A percentile compares a stretch with the other conserved stretches of the same genome.
Conservation (phyloP, 2,113 vertebrate species). For the Spea bombifrons region DNA sequence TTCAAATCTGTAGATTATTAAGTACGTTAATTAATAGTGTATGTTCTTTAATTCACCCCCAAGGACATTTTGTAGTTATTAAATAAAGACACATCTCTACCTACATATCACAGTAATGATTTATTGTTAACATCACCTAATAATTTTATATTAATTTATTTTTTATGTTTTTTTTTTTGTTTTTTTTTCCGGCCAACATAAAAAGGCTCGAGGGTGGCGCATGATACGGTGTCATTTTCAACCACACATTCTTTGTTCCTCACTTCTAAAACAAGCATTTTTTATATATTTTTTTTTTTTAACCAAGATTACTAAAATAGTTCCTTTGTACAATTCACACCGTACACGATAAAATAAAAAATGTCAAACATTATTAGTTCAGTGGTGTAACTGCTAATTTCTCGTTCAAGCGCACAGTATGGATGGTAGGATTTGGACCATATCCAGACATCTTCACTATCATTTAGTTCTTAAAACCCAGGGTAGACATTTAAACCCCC, state of each 20-base stretch:
- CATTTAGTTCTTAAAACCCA: conserved; percentile 72
- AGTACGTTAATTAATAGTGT: conserved; percentile 59
- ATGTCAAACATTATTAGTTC: conserved; percentile 71
- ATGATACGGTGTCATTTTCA: conserved; percentile 21
- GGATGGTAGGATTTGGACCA: conserved; percentile 64
- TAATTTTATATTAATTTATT: not conserved
- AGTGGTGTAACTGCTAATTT: conserved; percentile 67
- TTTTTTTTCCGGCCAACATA: not conserved
- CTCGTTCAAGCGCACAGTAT: conserved; percentile 61
- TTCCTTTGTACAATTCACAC: conserved; percentile 55
- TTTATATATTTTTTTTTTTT: conserved; percentile 45
- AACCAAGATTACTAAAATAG: conserved; percentile 57
- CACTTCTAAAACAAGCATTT: conserved; percentile 51
- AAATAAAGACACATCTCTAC: not conserved
- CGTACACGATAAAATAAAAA: conserved; percentile 62
- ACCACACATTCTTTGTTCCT: conserved; percentile 47
- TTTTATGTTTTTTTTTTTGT: not conserved
- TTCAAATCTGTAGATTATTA: conserved; percentile 58
- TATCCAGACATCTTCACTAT: conserved; percentile 70
- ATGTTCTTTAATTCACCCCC: conserved; percentile 58
- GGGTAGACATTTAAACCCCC: conserved; percentile 68
- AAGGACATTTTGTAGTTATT: conserved; percentile 11
- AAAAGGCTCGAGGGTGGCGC: not conserved
- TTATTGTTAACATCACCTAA: not conserved
- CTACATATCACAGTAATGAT: not conserved